phyloP scores from a whole-genome alignment of 2,888 invertebrate genomes.

The Himalopsyche japonica region DNA sequence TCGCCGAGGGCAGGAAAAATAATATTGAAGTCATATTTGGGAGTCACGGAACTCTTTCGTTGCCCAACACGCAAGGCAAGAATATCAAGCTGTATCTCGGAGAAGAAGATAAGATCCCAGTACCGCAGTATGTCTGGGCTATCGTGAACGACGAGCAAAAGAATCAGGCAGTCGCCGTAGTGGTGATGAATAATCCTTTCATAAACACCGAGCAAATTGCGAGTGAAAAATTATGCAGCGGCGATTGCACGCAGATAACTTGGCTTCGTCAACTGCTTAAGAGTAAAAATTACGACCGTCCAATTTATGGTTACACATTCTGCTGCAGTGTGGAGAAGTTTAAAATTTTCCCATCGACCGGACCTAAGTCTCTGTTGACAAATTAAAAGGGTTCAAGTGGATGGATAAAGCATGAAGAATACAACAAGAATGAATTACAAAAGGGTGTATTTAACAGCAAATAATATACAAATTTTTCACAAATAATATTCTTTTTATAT shows the following conservation, averaged over 20 bases:
- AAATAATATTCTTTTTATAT: constrained; percentile 8
- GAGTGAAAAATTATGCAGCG: constrained; percentile 28
- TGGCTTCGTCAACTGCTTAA: constrained; percentile 30
- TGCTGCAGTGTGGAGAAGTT: constrained; percentile 32
- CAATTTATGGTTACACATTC: constrained; percentile 36
- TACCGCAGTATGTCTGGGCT: constrained; percentile 35
- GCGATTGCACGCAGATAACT: constrained; percentile 26
- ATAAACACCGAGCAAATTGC: constrained; percentile 13
- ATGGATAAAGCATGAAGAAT: background rate
- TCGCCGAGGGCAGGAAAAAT: constrained; percentile 12
- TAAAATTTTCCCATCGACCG: constrained; percentile 5
- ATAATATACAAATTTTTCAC: constrained; percentile 39
- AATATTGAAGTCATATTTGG: constrained; percentile 32
- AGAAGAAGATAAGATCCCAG: constrained; percentile 19
- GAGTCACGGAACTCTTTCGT: constrained; percentile 22
- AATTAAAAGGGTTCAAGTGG: background rate
- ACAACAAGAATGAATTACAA: constrained; percentile 35
- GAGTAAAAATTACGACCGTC: constrained; percentile 29
- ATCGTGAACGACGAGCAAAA: constrained; percentile 24
- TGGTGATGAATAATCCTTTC: constrained; percentile 39
- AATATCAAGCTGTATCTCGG: constrained; percentile 13
- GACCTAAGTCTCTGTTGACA: constrained; percentile 7
- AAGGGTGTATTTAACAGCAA: constrained; percentile 40
- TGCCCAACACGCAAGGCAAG: constrained; percentile 13
- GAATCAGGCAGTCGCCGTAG: constrained; percentile 25